A percentile compares a stretch with the other conserved stretches of the same genome.
Conservation (phyloP, 2,113 vertebrate genomes). For the Symphodus melops region DNA sequence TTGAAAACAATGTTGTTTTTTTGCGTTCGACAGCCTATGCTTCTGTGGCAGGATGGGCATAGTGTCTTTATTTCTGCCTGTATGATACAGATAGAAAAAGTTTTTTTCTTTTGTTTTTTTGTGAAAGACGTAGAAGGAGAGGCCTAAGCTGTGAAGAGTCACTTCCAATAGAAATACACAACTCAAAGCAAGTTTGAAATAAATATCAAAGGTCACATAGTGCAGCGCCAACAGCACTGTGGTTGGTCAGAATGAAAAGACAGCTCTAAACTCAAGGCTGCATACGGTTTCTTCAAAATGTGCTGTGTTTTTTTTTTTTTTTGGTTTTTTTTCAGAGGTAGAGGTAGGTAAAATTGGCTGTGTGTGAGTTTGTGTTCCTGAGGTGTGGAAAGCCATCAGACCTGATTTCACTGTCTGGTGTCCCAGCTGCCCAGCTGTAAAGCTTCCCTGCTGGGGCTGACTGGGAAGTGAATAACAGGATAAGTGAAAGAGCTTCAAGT, state of each 20-base stretch:
- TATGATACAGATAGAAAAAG: neutral
- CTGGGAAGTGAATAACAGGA: conserved; percentile 44
- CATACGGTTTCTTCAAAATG: conserved; percentile 14
- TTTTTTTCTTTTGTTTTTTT: too few relatives aligned
- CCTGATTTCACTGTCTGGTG: conserved; percentile 35
- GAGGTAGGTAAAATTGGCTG: conserved; percentile 30
- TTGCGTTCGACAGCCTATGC: too few relatives aligned
- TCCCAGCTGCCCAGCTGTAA: conserved; percentile 13
- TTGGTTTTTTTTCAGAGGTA: conserved; percentile 45
- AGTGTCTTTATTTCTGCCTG: too few relatives aligned
- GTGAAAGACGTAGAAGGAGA: neutral
- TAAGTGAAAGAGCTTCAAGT: conserved; percentile 22
- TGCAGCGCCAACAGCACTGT: neutral
- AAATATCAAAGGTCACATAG: conserved; percentile 33
- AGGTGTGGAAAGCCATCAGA: conserved; percentile 55
- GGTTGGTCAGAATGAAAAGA: conserved; percentile 11
- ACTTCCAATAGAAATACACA: neutral
- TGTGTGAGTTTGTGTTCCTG: conserved; percentile 17
- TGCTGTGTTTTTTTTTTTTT: conserved; percentile 47
- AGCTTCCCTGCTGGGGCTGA: conserved; percentile 16
- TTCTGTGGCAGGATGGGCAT: too few relatives aligned
- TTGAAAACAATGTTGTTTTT: neutral
- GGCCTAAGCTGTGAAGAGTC: conserved; percentile 5
- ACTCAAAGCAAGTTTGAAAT: conserved; percentile 21
- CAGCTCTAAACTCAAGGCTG: conserved; percentile 12